phyloP scores from a whole-genome alignment of 2,888 invertebrate genomes.

The Elegia similella region DNA sequence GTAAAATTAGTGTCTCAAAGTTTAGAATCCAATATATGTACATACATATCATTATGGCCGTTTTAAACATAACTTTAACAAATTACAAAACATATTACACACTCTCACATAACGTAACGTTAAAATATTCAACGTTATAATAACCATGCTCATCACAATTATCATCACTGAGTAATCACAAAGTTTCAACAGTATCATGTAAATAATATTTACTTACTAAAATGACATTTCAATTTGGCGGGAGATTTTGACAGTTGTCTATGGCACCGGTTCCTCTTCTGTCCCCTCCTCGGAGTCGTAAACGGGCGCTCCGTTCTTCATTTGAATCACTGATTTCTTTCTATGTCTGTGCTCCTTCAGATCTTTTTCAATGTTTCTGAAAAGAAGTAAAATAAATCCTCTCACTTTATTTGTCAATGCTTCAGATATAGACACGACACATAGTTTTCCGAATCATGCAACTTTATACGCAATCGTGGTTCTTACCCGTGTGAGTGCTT shows the following conservation, averaged over 20 bases:
- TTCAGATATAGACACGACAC: too few relatives aligned
- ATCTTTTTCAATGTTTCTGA: constrained; percentile 70
- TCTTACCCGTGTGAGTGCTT: too few relatives aligned
- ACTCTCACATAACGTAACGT: constrained; percentile 30
- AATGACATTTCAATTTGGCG: constrained; percentile 14
- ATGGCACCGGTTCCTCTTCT: constrained; percentile 85
- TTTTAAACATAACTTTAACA: constrained; percentile 45
- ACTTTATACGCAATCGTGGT: too few relatives aligned
- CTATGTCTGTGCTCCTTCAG: constrained; percentile 78
- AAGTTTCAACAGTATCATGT: constrained; percentile 27
- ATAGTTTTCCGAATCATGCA: too few relatives aligned
- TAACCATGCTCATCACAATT: constrained; percentile 45
- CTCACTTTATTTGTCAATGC: too few relatives aligned
- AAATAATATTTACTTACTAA: background rate
- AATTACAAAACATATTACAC: constrained; percentile 44
- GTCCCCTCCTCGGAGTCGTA: constrained; percentile 84
- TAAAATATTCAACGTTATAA: constrained; percentile 37
- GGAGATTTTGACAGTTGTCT: constrained; percentile 39
- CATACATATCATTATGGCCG: constrained; percentile 62
- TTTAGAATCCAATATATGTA: background rate
- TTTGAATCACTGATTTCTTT: constrained; percentile 82
- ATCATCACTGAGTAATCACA: constrained; percentile 60
- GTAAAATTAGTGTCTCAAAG: constrained; percentile 18
- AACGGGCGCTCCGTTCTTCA: constrained; percentile 78
- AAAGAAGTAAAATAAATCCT: constrained; percentile 20